Evolutionary conservation across 2,797 vertebrate genomes (phyloP).

Genomic region (Mergus octosetaceus): DNA sequence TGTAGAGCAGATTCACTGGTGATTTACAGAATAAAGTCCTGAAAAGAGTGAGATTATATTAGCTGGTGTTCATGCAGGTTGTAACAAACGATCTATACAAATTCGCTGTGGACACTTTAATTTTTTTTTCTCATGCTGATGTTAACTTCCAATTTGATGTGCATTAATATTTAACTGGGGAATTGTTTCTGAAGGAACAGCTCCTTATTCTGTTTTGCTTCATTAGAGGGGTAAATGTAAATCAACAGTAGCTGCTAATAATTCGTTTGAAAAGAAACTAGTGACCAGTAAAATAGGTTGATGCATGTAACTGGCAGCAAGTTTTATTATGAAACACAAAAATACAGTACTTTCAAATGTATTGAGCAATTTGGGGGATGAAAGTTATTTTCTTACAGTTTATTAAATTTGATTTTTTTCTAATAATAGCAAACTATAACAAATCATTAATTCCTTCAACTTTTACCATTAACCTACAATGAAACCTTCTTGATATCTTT

Average conservation of each 20-base stretch:
- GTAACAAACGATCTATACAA: background rate
- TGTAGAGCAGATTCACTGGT: background rate
- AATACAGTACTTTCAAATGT: background rate
- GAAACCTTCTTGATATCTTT: background rate
- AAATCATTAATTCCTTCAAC: background rate
- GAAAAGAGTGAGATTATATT: background rate
- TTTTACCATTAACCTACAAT: background rate
- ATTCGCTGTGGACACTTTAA: background rate
- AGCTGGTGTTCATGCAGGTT: background rate
- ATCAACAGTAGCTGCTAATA: constrained; percentile 39
- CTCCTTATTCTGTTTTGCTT: constrained; percentile 28
- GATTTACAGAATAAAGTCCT: background rate
- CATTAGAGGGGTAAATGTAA: constrained; percentile 50
- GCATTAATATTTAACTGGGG: constrained; percentile 53
- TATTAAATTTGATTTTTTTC: background rate
- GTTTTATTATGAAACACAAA: background rate
- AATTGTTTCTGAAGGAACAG: constrained; percentile 36
- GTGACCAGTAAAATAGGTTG: constrained; percentile 47
- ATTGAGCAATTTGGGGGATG: background rate
- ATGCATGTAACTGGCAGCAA: background rate
- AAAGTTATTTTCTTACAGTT: background rate
- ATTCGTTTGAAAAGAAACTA: constrained; percentile 33
- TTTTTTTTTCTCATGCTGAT: background rate
- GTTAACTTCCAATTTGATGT: constrained; percentile 3
- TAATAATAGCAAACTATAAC: background rate